Evolutionary conservation across 2,113 vertebrate genomes (phyloP).

Genomic region (Xyrauchen texanus): DNA sequence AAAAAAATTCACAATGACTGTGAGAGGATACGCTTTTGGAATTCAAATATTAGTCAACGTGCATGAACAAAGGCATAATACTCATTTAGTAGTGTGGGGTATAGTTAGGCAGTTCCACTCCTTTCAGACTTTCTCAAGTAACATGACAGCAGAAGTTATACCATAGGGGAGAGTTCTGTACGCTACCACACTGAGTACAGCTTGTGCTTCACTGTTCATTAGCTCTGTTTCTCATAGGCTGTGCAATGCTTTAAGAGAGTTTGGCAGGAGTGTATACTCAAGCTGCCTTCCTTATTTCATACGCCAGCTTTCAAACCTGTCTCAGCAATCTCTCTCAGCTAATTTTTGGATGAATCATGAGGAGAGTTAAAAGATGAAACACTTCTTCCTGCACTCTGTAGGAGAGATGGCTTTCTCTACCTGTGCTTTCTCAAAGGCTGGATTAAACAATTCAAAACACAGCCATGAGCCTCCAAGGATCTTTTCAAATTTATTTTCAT

Average conservation of each 20-base stretch:
- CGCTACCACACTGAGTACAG: too few species aligned
- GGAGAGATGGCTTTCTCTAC: background rate
- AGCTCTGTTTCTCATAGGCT: background rate
- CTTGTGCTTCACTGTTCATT: too few species aligned
- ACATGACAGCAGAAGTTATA: background rate
- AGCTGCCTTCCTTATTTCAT: constrained; percentile 37
- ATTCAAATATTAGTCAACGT: background rate
- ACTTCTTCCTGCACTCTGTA: background rate
- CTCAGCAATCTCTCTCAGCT: constrained; percentile 33
- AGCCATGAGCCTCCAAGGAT: background rate
- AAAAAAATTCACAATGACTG: background rate
- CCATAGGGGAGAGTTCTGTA: background rate
- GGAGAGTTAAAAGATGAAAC: constrained; percentile 34
- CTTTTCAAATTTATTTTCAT: constrained; percentile 20
- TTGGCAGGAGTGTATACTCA: constrained; percentile 19
- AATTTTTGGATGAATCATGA: constrained; percentile 49
- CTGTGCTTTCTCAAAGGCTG: constrained; percentile 20
- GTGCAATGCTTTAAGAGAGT: constrained; percentile 14
- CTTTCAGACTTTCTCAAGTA: background rate
- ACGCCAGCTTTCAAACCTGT: constrained; percentile 9
- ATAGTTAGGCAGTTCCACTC: background rate
- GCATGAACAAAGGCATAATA: background rate
- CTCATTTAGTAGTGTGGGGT: too few species aligned
- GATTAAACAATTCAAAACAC: constrained; percentile 36
- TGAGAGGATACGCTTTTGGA: background rate